phyloP scores from a whole-genome alignment of 2,113 vertebrate species.

The Saguinus imperator region DNA sequence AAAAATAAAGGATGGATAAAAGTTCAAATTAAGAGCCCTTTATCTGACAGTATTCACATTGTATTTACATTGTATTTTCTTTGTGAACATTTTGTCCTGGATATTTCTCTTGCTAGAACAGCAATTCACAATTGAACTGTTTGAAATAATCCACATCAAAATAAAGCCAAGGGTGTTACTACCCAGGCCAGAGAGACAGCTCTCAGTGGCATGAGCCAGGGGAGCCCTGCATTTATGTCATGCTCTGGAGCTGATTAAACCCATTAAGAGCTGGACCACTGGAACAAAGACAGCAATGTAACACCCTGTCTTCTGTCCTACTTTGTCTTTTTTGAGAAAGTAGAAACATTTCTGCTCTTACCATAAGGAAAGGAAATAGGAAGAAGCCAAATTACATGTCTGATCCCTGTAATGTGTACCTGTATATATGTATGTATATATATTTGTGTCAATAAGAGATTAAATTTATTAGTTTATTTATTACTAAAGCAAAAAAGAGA shows the following conservation, averaged over 20 bases:
- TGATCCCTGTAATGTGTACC: neutral
- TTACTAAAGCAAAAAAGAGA: neutral
- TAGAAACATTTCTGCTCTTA: conserved; percentile 81
- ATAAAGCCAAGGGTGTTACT: conserved; percentile 79
- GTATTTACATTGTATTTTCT: conserved; percentile 79
- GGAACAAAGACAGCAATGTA: conserved; percentile 82
- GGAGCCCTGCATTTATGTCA: conserved; percentile 73
- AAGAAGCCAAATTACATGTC: neutral
- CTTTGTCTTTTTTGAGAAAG: conserved; percentile 53
- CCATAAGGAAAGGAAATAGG: conserved; percentile 74
- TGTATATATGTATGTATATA: neutral
- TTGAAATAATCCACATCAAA: conserved; percentile 81
- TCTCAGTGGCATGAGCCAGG: conserved; percentile 68
- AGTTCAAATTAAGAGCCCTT: conserved; percentile 81
- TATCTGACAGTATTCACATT: conserved; percentile 76
- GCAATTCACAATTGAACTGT: conserved; percentile 77
- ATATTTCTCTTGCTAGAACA: conserved; percentile 76
- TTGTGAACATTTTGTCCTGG: conserved; percentile 79
- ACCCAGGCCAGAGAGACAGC: conserved; percentile 72
- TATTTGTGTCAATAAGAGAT: neutral
- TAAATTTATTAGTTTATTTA: neutral
- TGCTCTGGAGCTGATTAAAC: conserved; percentile 81
- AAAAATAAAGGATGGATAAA: conserved; percentile 78
- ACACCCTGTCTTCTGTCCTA: conserved; percentile 59
- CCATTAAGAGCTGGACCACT: conserved; percentile 78